Base-by-base conservation (phyloP, 2,888 invertebrate species). In the Pemphredon lugubris region DNA sequence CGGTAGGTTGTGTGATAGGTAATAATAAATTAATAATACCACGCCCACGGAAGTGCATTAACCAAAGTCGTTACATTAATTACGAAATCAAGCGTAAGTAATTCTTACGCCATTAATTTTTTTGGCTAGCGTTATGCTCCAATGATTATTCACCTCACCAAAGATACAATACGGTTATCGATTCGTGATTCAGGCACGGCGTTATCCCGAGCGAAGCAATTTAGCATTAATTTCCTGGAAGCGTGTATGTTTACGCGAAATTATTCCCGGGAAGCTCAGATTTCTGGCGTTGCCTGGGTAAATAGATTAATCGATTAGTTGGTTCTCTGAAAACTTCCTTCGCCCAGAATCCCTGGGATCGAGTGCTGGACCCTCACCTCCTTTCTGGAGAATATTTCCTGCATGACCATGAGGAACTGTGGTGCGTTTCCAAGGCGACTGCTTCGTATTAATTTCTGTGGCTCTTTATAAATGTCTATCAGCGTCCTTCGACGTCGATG, bases 401-500 rank as follows among this genome's bases (percentile, higher is more conserved):
- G 30, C 7, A 30, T 9, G 30, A 30, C 30, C 30, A 30, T 30
- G 30, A 30, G 30, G n/a, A n/a, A 26, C 26, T 7, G 26, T 26
- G 7, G 7, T 26, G 7, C 26, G 14, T 39, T 37, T 51, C 51
- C 51, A 51, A 23, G 37, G 51, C 13, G 11, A 51, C 30, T 34
- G 11, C 9, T 34, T 21, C 26, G 4, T 26, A 3, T 26, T 7
- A 7, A 9, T 11, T 21, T 37, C 21, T 39, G n/a, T 4, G 51
- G 20, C 34, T 39, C 37, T 51, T 23, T n/a, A 26, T 26, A 26
- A 26, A 26, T 26, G n/a, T n/a, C 23, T 23, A 20, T 30, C 7
- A 30, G 51, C 21, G 34, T 23, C 51, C 13, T 9, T 21, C 21
- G 9, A 14, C 51, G 5, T 26, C 11, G 13, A 9, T n/a, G 14